Percentiles rank a stretch among this genome's conserved stretches.
phyloP scores from a whole-genome alignment of 2,113 vertebrate species.

The Notarius quadriscutis region DNA sequence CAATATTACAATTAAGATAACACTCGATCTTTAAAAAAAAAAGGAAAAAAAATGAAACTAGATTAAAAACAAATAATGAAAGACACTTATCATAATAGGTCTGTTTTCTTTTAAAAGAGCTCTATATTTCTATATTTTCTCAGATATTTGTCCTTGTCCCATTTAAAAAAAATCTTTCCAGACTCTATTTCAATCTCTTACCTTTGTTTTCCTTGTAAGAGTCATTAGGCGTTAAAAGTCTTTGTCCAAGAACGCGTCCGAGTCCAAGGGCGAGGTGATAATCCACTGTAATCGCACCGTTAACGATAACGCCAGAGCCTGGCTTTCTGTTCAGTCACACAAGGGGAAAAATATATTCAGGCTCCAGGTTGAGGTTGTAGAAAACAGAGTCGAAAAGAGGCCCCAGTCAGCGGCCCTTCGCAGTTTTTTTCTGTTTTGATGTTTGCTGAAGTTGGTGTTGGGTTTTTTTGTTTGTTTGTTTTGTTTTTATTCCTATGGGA shows the following conservation, averaged over 20 bases:
- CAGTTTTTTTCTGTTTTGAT: slow-evolving; percentile 7
- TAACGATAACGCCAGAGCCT: slow-evolving; percentile 45
- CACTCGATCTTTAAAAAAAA: slow-evolving; percentile 67
- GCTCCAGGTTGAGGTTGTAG: slow-evolving; percentile 57
- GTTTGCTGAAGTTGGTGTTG: neutral
- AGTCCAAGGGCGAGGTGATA: slow-evolving; percentile 64
- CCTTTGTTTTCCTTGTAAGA: slow-evolving; percentile 52
- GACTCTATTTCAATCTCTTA: slow-evolving; percentile 64
- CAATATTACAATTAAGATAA: slow-evolving; percentile 83
- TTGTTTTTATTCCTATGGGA: slow-evolving; percentile 21
- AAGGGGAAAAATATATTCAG: slow-evolving; percentile 39
- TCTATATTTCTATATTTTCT: slow-evolving; percentile 73
- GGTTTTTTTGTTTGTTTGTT: neutral
- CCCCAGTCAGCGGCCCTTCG: slow-evolving; percentile 55
- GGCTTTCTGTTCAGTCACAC: slow-evolving; percentile 53
- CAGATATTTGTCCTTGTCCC: slow-evolving; percentile 67
- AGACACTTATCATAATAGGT: slow-evolving; percentile 70
- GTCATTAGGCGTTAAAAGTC: slow-evolving; percentile 25
- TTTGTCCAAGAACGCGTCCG: slow-evolving; percentile 49
- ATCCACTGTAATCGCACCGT: slow-evolving; percentile 62
- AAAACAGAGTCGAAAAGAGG: slow-evolving; percentile 55
- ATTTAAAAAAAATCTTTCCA: slow-evolving; percentile 57
- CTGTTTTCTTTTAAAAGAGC: slow-evolving; percentile 72
- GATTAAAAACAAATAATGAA: slow-evolving; percentile 74
- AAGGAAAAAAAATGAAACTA: slow-evolving; percentile 62